Percentiles rank a stretch among this genome's conserved stretches.
These are phyloP conservation scores for Macropis europaea DNA, from an alignment of 2,888 invertebrate genomes.

Conservation along the genomic window DNA sequence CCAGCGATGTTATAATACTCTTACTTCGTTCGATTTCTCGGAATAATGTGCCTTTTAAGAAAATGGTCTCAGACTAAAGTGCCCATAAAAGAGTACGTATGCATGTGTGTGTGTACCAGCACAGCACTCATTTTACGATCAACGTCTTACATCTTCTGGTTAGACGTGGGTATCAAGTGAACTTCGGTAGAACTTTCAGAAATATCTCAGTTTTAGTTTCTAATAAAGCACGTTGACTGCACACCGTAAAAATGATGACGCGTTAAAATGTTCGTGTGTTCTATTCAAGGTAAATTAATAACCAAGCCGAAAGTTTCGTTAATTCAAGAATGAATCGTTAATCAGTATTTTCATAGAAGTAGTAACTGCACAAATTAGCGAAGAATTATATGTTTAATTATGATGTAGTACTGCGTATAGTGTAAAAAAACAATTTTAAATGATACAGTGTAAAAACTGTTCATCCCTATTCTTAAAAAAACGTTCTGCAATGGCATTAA, in stretches of 20 bases:
- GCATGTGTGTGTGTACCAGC: not conserved
- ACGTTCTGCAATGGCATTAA: too few relatives aligned
- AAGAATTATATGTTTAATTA: not conserved
- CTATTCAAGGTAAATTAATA: not conserved
- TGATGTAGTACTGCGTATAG: too few relatives aligned
- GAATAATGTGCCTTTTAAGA: conserved; percentile 28
- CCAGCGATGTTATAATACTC: not conserved
- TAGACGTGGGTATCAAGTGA: conserved; percentile 3
- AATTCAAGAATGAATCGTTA: too few relatives aligned
- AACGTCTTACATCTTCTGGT: conserved; percentile 1
- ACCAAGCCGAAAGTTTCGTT: not conserved
- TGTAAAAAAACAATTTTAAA: too few relatives aligned
- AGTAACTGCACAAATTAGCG: not conserved
- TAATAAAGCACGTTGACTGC: conserved; percentile 9
- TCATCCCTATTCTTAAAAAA: too few relatives aligned
- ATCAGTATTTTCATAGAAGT: not conserved
- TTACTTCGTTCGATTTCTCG: conserved; percentile 1
- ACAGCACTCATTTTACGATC: conserved; percentile 20
- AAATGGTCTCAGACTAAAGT: conserved; percentile 22
- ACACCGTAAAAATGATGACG: not conserved
- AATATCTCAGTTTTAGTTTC: conserved; percentile 4
- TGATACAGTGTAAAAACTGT: too few relatives aligned
- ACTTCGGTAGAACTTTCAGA: conserved; percentile 1
- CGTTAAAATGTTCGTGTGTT: not conserved
- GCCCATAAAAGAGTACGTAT: conserved; percentile 20